These are phyloP conservation scores for Quiscalus mexicanus DNA, from an alignment of 2,113 vertebrate species.

Conservation along the genomic window DNA sequence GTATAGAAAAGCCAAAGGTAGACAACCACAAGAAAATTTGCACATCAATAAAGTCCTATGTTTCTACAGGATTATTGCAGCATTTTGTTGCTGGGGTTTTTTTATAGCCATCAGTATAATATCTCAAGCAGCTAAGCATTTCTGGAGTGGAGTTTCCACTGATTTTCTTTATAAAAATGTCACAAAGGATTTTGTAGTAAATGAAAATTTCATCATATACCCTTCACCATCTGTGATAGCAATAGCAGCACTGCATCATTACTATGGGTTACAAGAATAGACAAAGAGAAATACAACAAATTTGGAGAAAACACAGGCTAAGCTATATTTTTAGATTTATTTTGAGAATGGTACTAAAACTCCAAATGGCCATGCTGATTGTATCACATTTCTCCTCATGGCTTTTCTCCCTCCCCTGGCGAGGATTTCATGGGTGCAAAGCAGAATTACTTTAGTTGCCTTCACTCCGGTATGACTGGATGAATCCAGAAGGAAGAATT, in stretches of 20 bases:
- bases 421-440: not conserved
- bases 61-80: not conserved
- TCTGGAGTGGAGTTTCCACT: not conserved
- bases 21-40: not conserved
- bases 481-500: not conserved
- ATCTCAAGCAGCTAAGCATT: not conserved
- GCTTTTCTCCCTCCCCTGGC: rapidly evolving
- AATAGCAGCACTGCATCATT: not conserved
- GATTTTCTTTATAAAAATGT: not conserved
- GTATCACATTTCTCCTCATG: not conserved
- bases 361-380: not conserved
- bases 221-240: not conserved
- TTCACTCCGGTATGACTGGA: not conserved
- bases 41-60: not conserved
- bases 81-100: not conserved
- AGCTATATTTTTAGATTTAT: not conserved
- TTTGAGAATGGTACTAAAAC: not conserved
- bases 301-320: not conserved
- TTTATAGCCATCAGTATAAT: not conserved
- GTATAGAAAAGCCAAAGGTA: not conserved
- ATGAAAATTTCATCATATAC: not conserved
- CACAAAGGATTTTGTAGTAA: not conserved
- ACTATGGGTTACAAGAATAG: not conserved
- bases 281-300: not conserved
- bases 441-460: not conserved